phyloP scores from a whole-genome alignment of 2,113 vertebrate species.

The Solea senegalensis region DNA sequence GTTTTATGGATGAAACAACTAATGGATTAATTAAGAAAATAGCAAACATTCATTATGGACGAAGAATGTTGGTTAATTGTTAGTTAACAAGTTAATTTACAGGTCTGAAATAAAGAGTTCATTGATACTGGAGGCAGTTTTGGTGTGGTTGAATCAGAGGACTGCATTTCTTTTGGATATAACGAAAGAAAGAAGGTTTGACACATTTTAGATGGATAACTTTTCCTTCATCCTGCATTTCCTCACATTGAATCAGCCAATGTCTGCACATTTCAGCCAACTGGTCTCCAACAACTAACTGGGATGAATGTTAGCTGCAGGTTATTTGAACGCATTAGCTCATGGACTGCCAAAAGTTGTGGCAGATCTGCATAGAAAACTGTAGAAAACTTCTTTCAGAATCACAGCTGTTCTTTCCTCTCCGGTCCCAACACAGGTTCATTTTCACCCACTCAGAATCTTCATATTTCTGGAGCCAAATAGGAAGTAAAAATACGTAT shows the following conservation, averaged over 20 bases:
- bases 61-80: no score
- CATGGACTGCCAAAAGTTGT: constrained; percentile 36
- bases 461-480: constrained; percentile 15
- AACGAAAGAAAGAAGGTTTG: neutral
- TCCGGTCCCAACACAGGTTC: constrained; percentile 8
- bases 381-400: neutral
- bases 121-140: no score
- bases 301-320: constrained; percentile 42
- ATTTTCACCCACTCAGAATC: constrained; percentile 41
- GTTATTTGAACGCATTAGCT: constrained; percentile 44
- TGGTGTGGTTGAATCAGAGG: no score
- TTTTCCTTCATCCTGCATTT: no score
- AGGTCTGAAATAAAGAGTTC: no score
- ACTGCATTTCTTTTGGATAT: no score
- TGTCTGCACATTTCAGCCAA: constrained; percentile 18
- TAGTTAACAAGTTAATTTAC: no score
- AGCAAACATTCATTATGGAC: no score
- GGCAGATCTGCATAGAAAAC: constrained; percentile 49
- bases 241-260: no score
- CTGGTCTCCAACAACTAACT: constrained; percentile 42
- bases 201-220: neutral
- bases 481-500: no score
- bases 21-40: no score
- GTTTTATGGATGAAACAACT: neutral
- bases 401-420: constrained; percentile 18